Percentiles rank a stretch among this genome's conserved stretches.
Evolutionary conservation across 2,113 vertebrate genomes (phyloP).

Genomic region (Nesogale talazaci): DNA sequence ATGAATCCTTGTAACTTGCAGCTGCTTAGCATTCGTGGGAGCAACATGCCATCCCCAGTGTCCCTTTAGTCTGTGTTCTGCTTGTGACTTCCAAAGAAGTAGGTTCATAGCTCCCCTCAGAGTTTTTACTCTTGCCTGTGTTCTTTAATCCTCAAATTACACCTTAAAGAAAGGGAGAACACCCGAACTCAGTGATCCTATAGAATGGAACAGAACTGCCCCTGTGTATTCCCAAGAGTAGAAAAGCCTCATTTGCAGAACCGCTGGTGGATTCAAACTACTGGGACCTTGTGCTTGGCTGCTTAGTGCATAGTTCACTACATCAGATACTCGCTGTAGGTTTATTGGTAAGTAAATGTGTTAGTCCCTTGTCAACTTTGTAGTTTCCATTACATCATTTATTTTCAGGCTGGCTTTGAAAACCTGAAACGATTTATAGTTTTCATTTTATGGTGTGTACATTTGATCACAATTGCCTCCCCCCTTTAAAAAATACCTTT

Average conservation of each 20-base stretch:
- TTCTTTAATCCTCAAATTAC: slow-evolving; percentile 39
- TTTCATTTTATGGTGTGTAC: not conserved
- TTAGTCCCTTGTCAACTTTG: slow-evolving; percentile 35
- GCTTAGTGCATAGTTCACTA: too few species aligned
- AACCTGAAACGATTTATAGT: slow-evolving; percentile 29
- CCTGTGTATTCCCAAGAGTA: too few species aligned
- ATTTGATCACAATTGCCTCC: not conserved
- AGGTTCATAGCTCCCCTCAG: not conserved
- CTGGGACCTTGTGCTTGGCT: too few species aligned
- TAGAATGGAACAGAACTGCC: too few species aligned
- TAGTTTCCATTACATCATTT: not conserved
- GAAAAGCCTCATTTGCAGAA: too few species aligned
- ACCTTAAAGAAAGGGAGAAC: not conserved
- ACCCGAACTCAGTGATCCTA: too few species aligned
- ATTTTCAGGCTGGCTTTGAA: slow-evolving; percentile 50
- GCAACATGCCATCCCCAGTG: not conserved
- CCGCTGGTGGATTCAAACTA: too few species aligned
- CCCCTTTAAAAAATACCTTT: too few species aligned
- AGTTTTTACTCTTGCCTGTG: not conserved
- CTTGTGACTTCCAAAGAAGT: not conserved
- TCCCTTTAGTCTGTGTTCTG: not conserved
- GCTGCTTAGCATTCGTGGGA: not conserved
- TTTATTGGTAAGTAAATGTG: not conserved
- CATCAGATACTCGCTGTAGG: slow-evolving; percentile 31
- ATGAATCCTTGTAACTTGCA: not conserved